Conservation (phyloP, 2,797 vertebrate species). For the Monodelphis domestica region DNA sequence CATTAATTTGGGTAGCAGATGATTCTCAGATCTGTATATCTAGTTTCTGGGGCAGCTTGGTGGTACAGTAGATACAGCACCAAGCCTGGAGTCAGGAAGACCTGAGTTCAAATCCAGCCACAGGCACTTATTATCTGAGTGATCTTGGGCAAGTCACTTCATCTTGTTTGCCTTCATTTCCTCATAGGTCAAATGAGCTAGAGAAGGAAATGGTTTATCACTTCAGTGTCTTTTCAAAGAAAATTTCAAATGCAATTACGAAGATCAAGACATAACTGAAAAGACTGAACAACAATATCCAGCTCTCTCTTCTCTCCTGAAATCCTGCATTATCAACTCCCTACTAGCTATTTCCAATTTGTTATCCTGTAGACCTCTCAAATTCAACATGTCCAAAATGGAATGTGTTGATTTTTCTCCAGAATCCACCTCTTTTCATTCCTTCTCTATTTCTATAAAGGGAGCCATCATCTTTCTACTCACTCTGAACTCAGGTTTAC, state of each 20-base stretch:
- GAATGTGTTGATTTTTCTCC: background rate
- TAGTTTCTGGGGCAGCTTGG: background rate
- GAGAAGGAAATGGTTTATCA: background rate
- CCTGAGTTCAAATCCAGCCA: background rate
- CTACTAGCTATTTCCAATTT: background rate
- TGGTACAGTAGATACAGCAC: background rate
- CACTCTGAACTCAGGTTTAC: background rate
- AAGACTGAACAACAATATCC: background rate
- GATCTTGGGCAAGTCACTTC: background rate
- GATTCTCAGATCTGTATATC: background rate
- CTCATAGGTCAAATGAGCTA: background rate
- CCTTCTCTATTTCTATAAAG: background rate
- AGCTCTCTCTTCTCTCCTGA: background rate
- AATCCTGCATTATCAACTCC: background rate
- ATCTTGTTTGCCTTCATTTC: background rate
- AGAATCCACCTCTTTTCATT: background rate
- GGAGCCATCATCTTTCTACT: background rate
- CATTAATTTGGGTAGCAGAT: too few species aligned
- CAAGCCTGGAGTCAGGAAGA: background rate
- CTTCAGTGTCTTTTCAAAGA: background rate
- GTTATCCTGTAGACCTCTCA: background rate
- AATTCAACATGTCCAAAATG: background rate
- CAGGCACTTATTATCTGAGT: background rate
- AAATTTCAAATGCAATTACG: background rate
- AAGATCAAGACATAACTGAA: background rate